Evolutionary conservation across 2,797 vertebrate species (phyloP).

Genomic region (Eulemur mongoz): DNA sequence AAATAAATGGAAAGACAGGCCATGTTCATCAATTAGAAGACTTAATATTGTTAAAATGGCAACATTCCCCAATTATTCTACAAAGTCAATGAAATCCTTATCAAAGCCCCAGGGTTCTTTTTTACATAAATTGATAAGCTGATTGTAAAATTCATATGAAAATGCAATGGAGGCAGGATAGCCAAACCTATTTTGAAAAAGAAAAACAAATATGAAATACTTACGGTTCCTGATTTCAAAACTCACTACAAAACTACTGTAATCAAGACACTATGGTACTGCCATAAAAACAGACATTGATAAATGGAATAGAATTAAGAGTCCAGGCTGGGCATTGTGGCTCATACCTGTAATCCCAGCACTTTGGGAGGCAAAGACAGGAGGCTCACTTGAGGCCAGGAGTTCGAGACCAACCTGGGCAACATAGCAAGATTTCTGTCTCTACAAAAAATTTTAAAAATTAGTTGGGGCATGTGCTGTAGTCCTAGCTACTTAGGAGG

Average conservation of each 20-base stretch:
- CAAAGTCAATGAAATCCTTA: too few relatives aligned
- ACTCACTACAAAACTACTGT: background rate
- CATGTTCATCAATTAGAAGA: background rate
- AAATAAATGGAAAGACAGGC: constrained; percentile 10
- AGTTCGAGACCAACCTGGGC: too few relatives aligned
- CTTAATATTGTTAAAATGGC: background rate
- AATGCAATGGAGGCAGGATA: background rate
- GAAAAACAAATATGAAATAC: background rate
- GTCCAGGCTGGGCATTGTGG: background rate
- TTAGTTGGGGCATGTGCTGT: too few relatives aligned
- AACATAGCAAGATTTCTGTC: too few relatives aligned
- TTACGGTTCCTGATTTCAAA: background rate
- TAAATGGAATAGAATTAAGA: background rate
- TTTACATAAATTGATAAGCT: background rate
- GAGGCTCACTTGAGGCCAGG: too few relatives aligned
- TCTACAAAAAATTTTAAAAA: too few relatives aligned
- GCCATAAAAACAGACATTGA: background rate
- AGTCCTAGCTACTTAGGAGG: too few relatives aligned
- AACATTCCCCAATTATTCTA: background rate
- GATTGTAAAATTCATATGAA: background rate
- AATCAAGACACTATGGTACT: background rate
- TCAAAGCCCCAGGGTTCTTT: background rate
- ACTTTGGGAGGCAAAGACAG: too few relatives aligned
- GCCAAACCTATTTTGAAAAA: background rate
- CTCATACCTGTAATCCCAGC: too few relatives aligned